A percentile compares a stretch with the other conserved stretches of the same genome.
Evolutionary conservation across 2,888 invertebrate genomes (phyloP).

Genomic region (Lucinisca nassula): DNA sequence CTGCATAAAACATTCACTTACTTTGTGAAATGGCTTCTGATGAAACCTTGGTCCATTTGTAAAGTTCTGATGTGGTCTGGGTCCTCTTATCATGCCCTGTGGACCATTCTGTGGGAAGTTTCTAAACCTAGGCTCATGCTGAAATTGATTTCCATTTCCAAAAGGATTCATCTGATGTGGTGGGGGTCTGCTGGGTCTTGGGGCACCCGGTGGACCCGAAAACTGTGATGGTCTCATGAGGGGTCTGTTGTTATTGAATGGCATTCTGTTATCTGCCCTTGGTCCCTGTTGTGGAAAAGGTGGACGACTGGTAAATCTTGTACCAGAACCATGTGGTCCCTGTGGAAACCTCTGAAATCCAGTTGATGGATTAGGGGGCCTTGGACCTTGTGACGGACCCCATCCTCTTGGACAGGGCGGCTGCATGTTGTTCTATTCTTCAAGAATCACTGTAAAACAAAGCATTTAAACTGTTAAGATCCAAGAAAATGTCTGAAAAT

Average conservation of each 20-base stretch:
- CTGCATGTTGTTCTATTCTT: too few relatives aligned
- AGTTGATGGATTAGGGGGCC: background rate
- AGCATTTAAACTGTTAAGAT: too few relatives aligned
- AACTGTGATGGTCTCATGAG: background rate
- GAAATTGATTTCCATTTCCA: background rate
- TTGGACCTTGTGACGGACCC: background rate
- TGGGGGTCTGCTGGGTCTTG: background rate
- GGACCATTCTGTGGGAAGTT: background rate
- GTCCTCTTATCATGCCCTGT: conserved; percentile 9
- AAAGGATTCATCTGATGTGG: background rate
- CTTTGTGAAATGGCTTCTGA: background rate
- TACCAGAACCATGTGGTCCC: background rate
- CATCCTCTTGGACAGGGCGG: background rate
- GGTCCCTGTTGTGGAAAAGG: background rate
- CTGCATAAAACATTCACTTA: background rate
- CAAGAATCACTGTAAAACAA: too few relatives aligned
- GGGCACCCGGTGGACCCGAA: background rate
- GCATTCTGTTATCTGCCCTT: background rate
- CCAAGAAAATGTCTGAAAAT: too few relatives aligned
- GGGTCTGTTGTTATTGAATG: background rate
- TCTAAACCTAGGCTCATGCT: background rate
- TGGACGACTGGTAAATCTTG: background rate
- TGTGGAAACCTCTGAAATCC: background rate
- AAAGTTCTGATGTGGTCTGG: background rate
- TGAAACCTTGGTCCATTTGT: background rate